Evolutionary conservation across 2,113 vertebrate species (phyloP).

Genomic region (Agapornis roseicollis): DNA sequence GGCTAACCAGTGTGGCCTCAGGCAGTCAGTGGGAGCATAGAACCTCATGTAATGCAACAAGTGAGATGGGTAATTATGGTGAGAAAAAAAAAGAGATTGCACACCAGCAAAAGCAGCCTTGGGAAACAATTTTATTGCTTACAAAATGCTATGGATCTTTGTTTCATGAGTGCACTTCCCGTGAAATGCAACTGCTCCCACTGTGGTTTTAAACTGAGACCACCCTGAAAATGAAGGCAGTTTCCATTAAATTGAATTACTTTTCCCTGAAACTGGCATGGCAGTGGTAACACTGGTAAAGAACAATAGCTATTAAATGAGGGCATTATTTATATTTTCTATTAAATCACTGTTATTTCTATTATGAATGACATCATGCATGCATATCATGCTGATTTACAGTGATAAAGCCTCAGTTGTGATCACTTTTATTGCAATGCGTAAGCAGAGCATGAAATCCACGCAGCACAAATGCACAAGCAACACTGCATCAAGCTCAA

Average conservation of each 20-base stretch:
- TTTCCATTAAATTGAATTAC: conserved; percentile 17
- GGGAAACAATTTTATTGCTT: conserved; percentile 10
- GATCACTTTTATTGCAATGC: neutral
- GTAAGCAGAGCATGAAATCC: neutral
- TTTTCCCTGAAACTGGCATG: neutral
- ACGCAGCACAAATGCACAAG: neutral
- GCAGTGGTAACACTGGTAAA: neutral
- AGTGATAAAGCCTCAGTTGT: neutral
- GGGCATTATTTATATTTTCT: conserved; percentile 4
- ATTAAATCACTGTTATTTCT: conserved; percentile 2
- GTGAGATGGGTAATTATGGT: neutral
- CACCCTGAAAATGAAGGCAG: conserved; percentile 17
- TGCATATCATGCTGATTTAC: neutral
- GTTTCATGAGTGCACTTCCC: neutral
- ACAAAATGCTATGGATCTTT: neutral
- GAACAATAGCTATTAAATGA: neutral
- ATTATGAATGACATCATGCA: neutral
- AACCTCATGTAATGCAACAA: neutral
- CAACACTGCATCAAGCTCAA: neutral
- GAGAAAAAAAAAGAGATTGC: neutral
- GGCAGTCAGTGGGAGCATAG: neutral
- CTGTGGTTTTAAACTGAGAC: conserved; percentile 9
- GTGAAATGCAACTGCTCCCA: conserved; percentile 17
- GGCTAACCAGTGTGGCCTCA: neutral
- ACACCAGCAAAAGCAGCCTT: neutral